These are phyloP conservation scores for Pherbina coryleti DNA, from an alignment of 2,888 invertebrate species.

Conservation along the genomic window DNA sequence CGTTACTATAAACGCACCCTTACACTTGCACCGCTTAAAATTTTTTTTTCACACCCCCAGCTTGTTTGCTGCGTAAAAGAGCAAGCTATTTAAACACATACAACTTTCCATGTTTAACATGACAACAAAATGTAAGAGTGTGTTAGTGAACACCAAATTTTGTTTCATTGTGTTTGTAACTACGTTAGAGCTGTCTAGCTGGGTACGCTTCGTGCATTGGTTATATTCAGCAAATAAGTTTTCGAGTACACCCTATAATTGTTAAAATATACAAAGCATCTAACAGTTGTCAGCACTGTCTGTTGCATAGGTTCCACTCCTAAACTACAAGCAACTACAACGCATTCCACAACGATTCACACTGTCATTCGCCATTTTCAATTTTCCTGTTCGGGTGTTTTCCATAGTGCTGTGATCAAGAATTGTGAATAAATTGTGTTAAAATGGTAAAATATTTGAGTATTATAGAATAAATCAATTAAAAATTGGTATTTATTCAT, in stretches of 20 bases:
- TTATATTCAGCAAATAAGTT: no score
- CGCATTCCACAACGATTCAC: constrained; percentile 11
- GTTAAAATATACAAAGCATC: neutral
- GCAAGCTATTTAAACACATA: no score
- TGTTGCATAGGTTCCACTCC: neutral
- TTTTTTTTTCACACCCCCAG: no score
- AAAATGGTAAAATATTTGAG: constrained; percentile 50
- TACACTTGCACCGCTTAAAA: no score
- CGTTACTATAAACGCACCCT: no score
- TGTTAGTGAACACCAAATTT: no score
- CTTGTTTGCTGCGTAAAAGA: no score
- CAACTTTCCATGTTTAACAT: no score
- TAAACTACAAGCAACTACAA: neutral
- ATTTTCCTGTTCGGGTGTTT: constrained; percentile 49
- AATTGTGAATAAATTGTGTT: constrained; percentile 41
- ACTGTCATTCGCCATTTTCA: constrained; percentile 52
- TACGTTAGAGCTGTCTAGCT: no score
- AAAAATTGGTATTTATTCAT: constrained; percentile 40
- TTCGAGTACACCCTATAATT: neutral
- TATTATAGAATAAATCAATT: constrained; percentile 37
- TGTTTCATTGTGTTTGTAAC: no score
- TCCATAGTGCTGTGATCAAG: constrained; percentile 39
- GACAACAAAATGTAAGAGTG: no score
- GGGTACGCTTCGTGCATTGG: no score
- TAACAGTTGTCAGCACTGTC: neutral